Evolutionary conservation across 64 coral and sea anemone species (phyloP).

Genomic region (Pachyseris speciosa): DNA sequence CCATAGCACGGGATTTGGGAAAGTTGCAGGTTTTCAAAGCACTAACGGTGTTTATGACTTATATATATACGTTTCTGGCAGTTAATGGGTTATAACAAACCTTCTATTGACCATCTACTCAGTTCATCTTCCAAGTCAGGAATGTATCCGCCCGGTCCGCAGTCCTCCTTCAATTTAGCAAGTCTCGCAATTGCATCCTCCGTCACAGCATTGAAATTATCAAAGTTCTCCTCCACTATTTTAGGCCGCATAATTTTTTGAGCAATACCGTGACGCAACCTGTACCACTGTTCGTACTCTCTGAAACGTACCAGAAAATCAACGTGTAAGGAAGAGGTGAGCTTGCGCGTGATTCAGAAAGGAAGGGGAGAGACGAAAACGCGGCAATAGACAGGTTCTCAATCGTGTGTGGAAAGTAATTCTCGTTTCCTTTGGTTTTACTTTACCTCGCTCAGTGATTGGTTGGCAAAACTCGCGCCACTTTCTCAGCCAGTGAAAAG

Average conservation of each 20-base stretch:
- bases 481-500: too few relatives aligned
- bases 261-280: conserved; percentile 15
- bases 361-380: neutral
- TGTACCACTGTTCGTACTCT: conserved; percentile 70
- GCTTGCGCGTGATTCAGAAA: too few relatives aligned
- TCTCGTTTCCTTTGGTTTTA: too few relatives aligned
- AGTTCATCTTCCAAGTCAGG: conserved; percentile 52
- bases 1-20: too few relatives aligned
- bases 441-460: too few relatives aligned
- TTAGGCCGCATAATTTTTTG: conserved; percentile 82
- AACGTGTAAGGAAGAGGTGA: too few relatives aligned
- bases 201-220: conserved; percentile 68
- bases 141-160: conserved; percentile 48
- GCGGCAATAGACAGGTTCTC: too few relatives aligned
- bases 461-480: too few relatives aligned
- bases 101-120: conserved; percentile 65
- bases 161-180: conserved; percentile 8
- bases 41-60: too few relatives aligned
- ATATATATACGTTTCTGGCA: neutral
- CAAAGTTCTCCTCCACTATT: conserved; percentile 74
- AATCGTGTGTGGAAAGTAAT: too few relatives aligned
- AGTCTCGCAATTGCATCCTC: conserved; percentile 51
- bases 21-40: too few relatives aligned
- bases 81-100: too few relatives aligned
- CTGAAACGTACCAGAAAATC: neutral